Evolutionary conservation across 1,140 invertebrate genomes (phyloP).

Genomic region (Cydia pomonella): DNA sequence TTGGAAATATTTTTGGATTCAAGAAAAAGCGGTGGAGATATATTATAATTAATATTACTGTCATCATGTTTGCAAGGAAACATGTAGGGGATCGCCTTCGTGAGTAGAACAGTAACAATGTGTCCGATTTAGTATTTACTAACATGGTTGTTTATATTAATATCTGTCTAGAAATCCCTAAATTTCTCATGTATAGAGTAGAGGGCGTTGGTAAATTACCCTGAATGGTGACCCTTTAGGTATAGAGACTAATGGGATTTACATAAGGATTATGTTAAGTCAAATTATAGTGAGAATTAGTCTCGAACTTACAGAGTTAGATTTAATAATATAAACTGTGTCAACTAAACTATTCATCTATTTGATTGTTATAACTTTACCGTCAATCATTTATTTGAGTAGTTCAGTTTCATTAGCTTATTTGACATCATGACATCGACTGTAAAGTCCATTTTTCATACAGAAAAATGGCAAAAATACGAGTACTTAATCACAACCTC

Average conservation of each 20-base stretch:
- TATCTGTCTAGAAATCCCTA: not conserved
- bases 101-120: constrained; percentile 16
- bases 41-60: not conserved
- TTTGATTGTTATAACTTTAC: not conserved
- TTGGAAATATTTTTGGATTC: not conserved
- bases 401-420: constrained; percentile 28
- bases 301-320: constrained; percentile 26
- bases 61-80: not conserved
- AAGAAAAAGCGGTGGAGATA: not conserved
- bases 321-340: constrained; percentile 29
- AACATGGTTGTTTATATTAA: constrained; percentile 29
- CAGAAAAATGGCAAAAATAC: not conserved
- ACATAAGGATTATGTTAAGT: not conserved
- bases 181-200: constrained; percentile 4
- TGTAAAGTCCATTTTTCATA: not conserved
- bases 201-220: constrained; percentile 14
- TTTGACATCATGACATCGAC: constrained; percentile 10
- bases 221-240: constrained; percentile 13
- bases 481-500: not conserved
- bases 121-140: constrained; percentile 11
- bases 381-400: constrained; percentile 8
- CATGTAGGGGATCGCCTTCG: constrained; percentile 21
- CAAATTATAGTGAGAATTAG: constrained; percentile 14
- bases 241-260: not conserved
- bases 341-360: constrained; percentile 14